phyloP scores from a whole-genome alignment of 2,797 vertebrate genomes.

The Crenichthys baileyi region DNA sequence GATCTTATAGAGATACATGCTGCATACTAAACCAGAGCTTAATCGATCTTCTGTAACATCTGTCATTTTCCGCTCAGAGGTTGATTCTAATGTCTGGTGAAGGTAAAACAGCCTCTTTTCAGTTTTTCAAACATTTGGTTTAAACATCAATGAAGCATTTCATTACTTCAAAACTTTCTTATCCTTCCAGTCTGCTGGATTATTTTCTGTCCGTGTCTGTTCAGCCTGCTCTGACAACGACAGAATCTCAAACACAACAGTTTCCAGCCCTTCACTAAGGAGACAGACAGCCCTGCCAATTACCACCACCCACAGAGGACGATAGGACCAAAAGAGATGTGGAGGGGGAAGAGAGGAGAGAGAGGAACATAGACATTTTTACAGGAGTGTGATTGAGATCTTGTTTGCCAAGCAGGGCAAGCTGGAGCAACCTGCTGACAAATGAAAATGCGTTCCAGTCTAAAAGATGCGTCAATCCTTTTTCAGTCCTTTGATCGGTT shows the following conservation, averaged over 20 bases:
- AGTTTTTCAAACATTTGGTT: constrained; percentile 23
- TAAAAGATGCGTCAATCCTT: constrained; percentile 39
- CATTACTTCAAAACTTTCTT: constrained; percentile 10
- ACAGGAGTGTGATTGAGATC: constrained; percentile 66
- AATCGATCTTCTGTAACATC: constrained; percentile 5
- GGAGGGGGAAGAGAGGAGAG: constrained; percentile 32
- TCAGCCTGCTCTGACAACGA: constrained; percentile 42
- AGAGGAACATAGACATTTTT: constrained; percentile 53
- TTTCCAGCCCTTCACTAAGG: constrained; percentile 36
- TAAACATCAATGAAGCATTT: constrained; percentile 29
- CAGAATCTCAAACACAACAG: constrained; percentile 53
- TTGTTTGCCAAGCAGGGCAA: constrained; percentile 57
- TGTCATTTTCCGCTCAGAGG: not conserved
- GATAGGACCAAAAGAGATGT: constrained; percentile 47
- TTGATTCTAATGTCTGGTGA: constrained; percentile 12
- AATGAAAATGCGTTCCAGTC: constrained; percentile 47
- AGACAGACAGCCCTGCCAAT: constrained; percentile 62
- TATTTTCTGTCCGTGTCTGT: constrained; percentile 42
- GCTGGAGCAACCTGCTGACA: constrained; percentile 67
- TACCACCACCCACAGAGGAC: constrained; percentile 59
- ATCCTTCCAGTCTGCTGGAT: constrained; percentile 14
- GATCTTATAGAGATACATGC: constrained; percentile 1
- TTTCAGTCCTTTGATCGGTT: constrained; percentile 55
- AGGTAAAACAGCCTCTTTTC: constrained; percentile 10
- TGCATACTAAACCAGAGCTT: not conserved